Conservation (phyloP, 2,113 vertebrate genomes). For the Corvus moneduloides region DNA sequence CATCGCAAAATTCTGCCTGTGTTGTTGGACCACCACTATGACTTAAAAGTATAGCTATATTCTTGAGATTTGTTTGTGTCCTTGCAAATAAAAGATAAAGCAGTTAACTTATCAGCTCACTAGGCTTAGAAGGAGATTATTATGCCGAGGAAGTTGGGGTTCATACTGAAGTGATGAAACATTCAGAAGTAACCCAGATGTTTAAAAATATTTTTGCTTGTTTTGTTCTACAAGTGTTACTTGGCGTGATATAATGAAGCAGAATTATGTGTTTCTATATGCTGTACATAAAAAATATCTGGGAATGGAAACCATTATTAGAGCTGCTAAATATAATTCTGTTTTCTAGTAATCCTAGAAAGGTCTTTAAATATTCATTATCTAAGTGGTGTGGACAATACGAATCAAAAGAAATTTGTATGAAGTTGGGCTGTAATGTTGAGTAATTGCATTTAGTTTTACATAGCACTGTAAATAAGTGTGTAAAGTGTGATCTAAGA, state of each 20-base stretch:
- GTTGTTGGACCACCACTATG: background rate
- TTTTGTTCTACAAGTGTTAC: background rate
- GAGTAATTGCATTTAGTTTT: background rate
- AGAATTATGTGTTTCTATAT: background rate
- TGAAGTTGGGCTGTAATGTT: background rate
- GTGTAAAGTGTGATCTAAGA: background rate
- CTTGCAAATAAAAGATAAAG: background rate
- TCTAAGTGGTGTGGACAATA: background rate
- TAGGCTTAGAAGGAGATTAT: background rate
- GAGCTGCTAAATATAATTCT: background rate
- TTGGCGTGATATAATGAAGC: background rate
- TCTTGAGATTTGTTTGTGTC: background rate
- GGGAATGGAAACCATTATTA: background rate
- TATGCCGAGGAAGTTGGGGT: background rate
- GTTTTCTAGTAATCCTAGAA: background rate
- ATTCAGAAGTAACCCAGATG: background rate
- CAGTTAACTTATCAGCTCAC: background rate
- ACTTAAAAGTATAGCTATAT: background rate
- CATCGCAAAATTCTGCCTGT: background rate
- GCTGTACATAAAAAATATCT: background rate
- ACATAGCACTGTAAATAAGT: background rate
- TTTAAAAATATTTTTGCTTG: background rate
- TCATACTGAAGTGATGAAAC: background rate
- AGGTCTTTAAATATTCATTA: background rate
- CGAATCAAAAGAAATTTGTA: background rate